A percentile compares a stretch with the other conserved stretches of the same genome.
These are phyloP conservation scores for Ctenopoma multispine DNA, from an alignment of 2,797 vertebrate species.

Conservation along the genomic window DNA sequence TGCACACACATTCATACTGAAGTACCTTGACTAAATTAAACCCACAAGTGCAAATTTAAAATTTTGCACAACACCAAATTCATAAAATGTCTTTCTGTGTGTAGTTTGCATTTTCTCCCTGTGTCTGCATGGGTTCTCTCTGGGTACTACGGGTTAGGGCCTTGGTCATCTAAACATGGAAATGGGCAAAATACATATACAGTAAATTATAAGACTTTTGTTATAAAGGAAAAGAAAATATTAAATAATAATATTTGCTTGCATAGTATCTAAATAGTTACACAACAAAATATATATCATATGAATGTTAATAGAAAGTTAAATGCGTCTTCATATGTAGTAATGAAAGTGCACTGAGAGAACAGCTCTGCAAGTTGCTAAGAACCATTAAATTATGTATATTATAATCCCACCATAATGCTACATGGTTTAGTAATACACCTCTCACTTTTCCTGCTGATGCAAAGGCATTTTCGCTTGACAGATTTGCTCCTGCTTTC, in stretches of 20 bases:
- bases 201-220: too few species aligned
- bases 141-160: too few species aligned
- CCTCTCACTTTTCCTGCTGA: constrained; percentile 28
- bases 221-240: too few species aligned
- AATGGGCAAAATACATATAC: background rate
- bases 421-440: constrained; percentile 19
- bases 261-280: background rate
- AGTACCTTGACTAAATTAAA: background rate
- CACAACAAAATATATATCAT: background rate
- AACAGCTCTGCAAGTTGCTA: background rate
- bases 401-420: constrained; percentile 39
- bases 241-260: background rate
- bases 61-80: too few species aligned
- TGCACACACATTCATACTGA: background rate
- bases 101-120: too few species aligned
- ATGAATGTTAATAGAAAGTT: background rate
- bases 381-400: background rate
- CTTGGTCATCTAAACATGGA: too few species aligned
- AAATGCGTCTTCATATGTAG: background rate
- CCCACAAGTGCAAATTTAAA: background rate
- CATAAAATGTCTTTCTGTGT: too few species aligned
- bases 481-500: constrained; percentile 37
- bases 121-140: too few species aligned
- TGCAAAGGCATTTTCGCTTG: constrained; percentile 30
- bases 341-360: background rate